phyloP scores from a whole-genome alignment of 2,888 invertebrate genomes.

The Oscheius onirici region DNA sequence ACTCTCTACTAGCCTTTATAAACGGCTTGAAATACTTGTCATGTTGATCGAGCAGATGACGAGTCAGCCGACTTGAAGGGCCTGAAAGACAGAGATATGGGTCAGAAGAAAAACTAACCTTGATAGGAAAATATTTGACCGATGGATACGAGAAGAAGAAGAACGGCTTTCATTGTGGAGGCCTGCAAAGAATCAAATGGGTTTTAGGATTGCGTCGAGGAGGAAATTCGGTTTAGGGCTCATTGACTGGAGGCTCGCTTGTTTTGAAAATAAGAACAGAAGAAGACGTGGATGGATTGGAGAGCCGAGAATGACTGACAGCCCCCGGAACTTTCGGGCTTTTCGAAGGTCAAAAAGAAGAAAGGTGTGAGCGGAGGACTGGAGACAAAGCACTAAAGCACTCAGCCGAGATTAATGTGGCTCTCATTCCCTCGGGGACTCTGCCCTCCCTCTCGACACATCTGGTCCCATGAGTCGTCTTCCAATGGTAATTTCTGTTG shows the following conservation, averaged over 20 bases:
- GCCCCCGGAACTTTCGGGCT: neutral
- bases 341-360: too few species aligned
- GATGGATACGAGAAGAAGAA: conserved; percentile 2
- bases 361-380: neutral
- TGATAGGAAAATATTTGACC: conserved; percentile 14
- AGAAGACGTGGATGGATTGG: neutral
- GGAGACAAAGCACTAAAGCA: conserved; percentile 25
- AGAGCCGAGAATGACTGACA: neutral
- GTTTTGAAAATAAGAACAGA: neutral
- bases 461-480: conserved; percentile 5
- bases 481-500: too few species aligned
- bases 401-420: conserved; percentile 30
- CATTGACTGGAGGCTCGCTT: neutral
- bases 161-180: neutral
- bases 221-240: conserved; percentile 18
- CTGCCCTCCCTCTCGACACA: neutral
- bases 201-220: conserved; percentile 11
- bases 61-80: conserved; percentile 39
- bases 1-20: neutral
- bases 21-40: conserved; percentile 35
- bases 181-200: neutral
- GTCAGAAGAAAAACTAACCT: conserved; percentile 9
- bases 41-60: conserved; percentile 51
- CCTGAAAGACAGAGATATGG: conserved; percentile 2
- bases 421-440: neutral